Base-by-base conservation (phyloP, 64 coral and sea anemone species). In the Montipora cactus region DNA sequence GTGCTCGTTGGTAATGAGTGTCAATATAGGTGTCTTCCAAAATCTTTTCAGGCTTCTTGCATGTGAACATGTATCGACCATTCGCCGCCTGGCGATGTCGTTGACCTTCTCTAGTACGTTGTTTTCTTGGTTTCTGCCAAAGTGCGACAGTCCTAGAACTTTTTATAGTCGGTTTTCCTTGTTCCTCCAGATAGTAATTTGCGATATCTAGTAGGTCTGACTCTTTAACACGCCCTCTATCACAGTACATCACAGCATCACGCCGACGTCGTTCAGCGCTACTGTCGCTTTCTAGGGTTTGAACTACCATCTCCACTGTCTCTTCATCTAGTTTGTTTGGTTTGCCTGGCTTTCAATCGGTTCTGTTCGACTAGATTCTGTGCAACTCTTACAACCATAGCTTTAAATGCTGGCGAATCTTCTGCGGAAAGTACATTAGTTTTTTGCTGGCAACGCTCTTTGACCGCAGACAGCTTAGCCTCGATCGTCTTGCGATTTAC, bases 51-150 rank as follows among this genome's bases (percentile, higher is more conserved):
- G 79, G 79, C 79, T 81, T 81, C 21, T 90, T 89, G 87, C 71
- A 89, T 89, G 87, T 89, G 70, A 89, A 76, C 11, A 89, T 51
- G 57, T 77, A 89, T 59, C 69, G 49, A 89, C 73, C 87, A 89
- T 89, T 89, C 87, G 57, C 47, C 47, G 68, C 87, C 87, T 89
- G 87, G 72, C 72, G 71, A 89, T 89, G 87, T 23, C 69, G 87
- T 49, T 49, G 87, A 28, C 87, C 87, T 76, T 89, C 48, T 89
- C 87, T 89, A 77, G 87, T 89, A n/a, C 57, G 75, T 89, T 49
- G 47, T 89, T 89, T 89, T 49, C 87, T 89, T 89, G 87, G 49
- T 89, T 77, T 89, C 87, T 89, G 87, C 72, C 87, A 89, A 28
- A 89, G 57, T 19, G 87, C 87, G 57, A 77, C 68, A 89, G 71